phyloP scores from a whole-genome alignment of 2,888 invertebrate genomes.

The Hyposoter dolosus region DNA sequence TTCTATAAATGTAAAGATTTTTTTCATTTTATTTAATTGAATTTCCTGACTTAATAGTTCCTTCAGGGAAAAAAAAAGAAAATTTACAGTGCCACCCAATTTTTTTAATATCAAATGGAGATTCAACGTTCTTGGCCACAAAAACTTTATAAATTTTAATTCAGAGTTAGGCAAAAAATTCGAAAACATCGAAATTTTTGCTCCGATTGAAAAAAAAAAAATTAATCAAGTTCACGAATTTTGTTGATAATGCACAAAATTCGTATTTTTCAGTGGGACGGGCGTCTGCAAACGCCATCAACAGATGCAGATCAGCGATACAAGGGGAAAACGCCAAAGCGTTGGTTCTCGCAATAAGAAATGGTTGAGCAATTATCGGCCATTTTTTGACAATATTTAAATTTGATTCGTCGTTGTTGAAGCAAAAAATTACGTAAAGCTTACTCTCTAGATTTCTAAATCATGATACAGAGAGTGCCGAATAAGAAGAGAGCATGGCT shows the following conservation, averaged over 20 bases:
- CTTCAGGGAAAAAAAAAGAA: neutral
- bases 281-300: constrained; percentile 78
- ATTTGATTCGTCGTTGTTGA: neutral
- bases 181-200: neutral
- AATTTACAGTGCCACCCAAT: no score
- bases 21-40: no score
- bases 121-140: neutral
- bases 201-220: neutral
- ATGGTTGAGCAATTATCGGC: constrained; percentile 73
- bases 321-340: constrained; percentile 81
- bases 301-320: constrained; percentile 81
- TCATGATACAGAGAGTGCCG: neutral
- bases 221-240: neutral
- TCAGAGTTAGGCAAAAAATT: neutral
- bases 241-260: neutral
- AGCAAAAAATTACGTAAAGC: neutral
- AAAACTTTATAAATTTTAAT: neutral
- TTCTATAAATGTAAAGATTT: no score
- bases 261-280: constrained; percentile 78
- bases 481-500: neutral
- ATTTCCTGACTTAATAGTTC: no score
- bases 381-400: neutral
- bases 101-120: no score
- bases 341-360: constrained; percentile 78
- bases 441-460: neutral